Percentiles rank a stretch among this genome's conserved stretches.
These are phyloP conservation scores for Himalopsyche japonica DNA, from an alignment of 2,888 invertebrate genomes.

Conservation along the genomic window DNA sequence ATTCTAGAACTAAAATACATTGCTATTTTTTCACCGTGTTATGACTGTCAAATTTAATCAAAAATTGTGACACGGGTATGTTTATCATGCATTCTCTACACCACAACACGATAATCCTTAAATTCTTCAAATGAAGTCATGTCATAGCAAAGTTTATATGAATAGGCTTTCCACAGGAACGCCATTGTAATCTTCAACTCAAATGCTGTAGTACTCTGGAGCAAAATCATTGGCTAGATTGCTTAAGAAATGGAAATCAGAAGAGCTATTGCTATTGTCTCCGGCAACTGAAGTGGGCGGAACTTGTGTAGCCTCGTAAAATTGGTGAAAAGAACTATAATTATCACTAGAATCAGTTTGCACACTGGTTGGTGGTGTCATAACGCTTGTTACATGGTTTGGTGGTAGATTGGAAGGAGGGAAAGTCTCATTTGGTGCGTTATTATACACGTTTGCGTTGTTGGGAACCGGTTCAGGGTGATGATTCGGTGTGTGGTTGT, in stretches of 20 bases:
- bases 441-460: conserved; percentile 41
- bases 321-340: conserved; percentile 73
- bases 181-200: conserved; percentile 62
- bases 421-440: conserved; percentile 26
- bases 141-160: conserved; percentile 48
- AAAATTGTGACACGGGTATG: too few species aligned
- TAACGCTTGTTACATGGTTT: conserved; percentile 47
- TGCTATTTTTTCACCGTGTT: too few species aligned
- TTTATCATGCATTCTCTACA: neutral
- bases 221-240: conserved; percentile 91
- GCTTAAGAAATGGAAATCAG: conserved; percentile 91
- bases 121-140: neutral
- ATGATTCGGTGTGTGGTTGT: conserved; percentile 49
- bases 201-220: conserved; percentile 82
- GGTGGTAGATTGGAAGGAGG: conserved; percentile 31
- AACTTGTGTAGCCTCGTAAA: conserved; percentile 64
- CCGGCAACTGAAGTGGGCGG: conserved; percentile 54
- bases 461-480: conserved; percentile 39
- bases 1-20: too few species aligned
- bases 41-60: too few species aligned
- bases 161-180: conserved; percentile 60
- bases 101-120: neutral
- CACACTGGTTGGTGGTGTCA: conserved; percentile 64
- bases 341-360: conserved; percentile 66
- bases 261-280: conserved; percentile 89